phyloP scores from a whole-genome alignment of 2,113 vertebrate species.

The Chaetorhynchus papuensis region DNA sequence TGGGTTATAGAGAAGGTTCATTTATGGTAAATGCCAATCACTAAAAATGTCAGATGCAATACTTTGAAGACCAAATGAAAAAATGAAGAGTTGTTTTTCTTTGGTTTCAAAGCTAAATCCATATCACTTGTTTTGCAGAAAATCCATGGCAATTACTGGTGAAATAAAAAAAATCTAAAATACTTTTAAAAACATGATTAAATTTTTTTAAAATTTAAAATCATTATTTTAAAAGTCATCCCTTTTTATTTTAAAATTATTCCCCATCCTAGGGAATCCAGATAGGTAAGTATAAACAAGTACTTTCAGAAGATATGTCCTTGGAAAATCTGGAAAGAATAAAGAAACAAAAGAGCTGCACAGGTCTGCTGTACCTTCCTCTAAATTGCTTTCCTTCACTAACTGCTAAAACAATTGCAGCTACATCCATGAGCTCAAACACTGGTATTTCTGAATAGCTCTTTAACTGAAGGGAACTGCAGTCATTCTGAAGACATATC shows the following conservation, averaged over 20 bases:
- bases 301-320: background rate
- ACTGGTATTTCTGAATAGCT: background rate
- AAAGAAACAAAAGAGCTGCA: background rate
- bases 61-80: slow-evolving; percentile 41
- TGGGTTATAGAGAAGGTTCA: background rate
- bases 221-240: background rate
- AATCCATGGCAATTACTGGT: background rate
- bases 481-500: background rate
- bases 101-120: background rate
- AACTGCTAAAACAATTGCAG: background rate
- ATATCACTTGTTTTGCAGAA: background rate
- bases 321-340: background rate
- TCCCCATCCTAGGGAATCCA: background rate
- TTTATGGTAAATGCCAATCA: background rate
- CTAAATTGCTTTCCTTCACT: background rate
- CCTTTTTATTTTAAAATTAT: background rate
- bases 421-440: background rate
- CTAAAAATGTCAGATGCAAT: background rate
- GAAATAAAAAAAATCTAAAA: background rate
- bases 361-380: background rate
- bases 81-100: background rate
- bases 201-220: background rate
- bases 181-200: background rate
- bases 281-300: background rate
- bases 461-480: background rate